A percentile compares a stretch with the other conserved stretches of the same genome.
phyloP scores from a whole-genome alignment of 2,797 vertebrate genomes.

The Cuculus canorus region DNA sequence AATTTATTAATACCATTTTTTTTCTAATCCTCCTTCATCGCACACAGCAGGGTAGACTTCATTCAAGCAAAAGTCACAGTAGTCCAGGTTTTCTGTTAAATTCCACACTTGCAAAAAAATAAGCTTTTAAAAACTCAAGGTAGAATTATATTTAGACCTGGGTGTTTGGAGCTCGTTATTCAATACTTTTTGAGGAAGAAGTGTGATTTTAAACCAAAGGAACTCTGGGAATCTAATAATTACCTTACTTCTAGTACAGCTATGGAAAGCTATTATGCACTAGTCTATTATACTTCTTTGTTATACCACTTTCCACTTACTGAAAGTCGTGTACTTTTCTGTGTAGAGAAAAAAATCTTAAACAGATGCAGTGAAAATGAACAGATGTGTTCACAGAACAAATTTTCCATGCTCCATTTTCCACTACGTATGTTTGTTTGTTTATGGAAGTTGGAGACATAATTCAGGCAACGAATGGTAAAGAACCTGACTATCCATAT shows the following conservation, averaged over 20 bases:
- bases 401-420: slow-evolving; percentile 48
- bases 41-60: slow-evolving; percentile 24
- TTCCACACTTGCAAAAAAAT: slow-evolving; percentile 34
- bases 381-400: slow-evolving; percentile 13
- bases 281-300: slow-evolving; percentile 16
- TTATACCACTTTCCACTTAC: slow-evolving; percentile 9
- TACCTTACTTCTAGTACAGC: slow-evolving; percentile 33
- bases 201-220: slow-evolving; percentile 68
- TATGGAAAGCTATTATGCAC: slow-evolving; percentile 41
- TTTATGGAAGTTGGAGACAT: neutral
- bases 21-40: slow-evolving; percentile 50
- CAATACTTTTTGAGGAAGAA: slow-evolving; percentile 65
- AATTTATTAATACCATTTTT: slow-evolving; percentile 62
- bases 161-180: slow-evolving; percentile 43
- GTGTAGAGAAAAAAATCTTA: neutral
- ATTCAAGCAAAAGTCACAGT: slow-evolving; percentile 32
- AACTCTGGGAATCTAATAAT: slow-evolving; percentile 63
- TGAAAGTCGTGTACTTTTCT: neutral
- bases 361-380: slow-evolving; percentile 39
- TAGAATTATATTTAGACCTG: slow-evolving; percentile 60
- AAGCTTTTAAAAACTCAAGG: slow-evolving; percentile 59
- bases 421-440: neutral
- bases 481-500: neutral
- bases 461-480: neutral
- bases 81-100: slow-evolving; percentile 25